phyloP scores from a whole-genome alignment of 2,888 invertebrate genomes.

The Dastarcus helophoroides region DNA sequence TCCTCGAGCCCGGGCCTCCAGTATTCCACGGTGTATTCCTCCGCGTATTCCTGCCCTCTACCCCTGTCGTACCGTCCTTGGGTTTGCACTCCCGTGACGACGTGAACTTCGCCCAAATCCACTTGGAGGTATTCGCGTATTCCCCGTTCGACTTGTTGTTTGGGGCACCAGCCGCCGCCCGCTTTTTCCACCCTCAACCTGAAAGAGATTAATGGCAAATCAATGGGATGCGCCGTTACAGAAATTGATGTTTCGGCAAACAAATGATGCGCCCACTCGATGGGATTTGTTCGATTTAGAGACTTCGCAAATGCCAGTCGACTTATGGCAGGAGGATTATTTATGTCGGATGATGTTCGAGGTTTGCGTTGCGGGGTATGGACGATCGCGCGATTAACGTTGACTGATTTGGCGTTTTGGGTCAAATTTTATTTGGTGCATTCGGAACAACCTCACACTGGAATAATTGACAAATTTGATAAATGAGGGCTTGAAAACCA shows the following conservation, averaged over 20 bases:
- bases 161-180: constrained; percentile 72
- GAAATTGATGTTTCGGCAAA: constrained; percentile 10
- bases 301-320: too few relatives aligned
- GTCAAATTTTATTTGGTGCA: too few relatives aligned
- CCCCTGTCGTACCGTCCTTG: constrained; percentile 70
- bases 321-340: constrained; percentile 13
- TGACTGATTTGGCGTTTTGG: too few relatives aligned
- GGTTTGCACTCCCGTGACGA: constrained; percentile 61
- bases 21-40: constrained; percentile 59
- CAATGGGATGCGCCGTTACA: constrained; percentile 15
- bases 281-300: background rate
- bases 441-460: too few relatives aligned
- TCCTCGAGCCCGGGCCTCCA: constrained; percentile 48
- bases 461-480: too few relatives aligned
- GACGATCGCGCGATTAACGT: too few relatives aligned
- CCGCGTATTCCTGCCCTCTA: constrained; percentile 62
- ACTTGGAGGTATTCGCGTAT: constrained; percentile 57
- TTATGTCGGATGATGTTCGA: too few relatives aligned
- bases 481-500: too few relatives aligned
- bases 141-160: constrained; percentile 49
- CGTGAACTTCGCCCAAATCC: constrained; percentile 47
- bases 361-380: too few relatives aligned
- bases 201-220: constrained; percentile 19
- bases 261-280: constrained; percentile 2
- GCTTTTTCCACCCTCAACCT: constrained; percentile 50